Base-by-base conservation (phyloP, 2,113 vertebrate genomes). In the Xiphophorus couchianus region DNA sequence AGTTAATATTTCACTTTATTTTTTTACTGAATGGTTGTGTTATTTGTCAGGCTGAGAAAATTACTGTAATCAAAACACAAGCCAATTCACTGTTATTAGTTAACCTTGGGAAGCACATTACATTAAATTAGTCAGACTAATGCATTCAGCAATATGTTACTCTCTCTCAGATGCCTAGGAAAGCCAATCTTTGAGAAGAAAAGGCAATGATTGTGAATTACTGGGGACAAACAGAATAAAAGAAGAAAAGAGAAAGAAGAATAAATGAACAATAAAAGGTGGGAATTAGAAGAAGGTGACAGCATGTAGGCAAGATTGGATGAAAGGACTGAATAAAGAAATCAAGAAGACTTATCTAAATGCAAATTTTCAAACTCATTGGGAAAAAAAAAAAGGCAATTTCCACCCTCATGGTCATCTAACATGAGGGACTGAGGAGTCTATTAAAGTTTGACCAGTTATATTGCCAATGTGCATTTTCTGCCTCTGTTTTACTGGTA, bases 271-370 rank as follows among this genome's bases (percentile, higher is more conserved):
- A 5, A 64, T 61, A 58, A 69, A 71, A 81, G 30, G 63, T 76
- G 28, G 12, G 63, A 88, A 76, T 77, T 69, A 60, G 31, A 78
- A 77, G 35, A 77, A 64, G 74, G 33, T 37, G 31, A 37, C 19
- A 5, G 27, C 15, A 17, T 67, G 39, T n/a, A 37, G 28, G 58
- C 28, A 58, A 35, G 33, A 19, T 25, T 28, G 66, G 28, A 69
- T 54, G 65, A 77, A 61, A 73, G 42, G 28, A 76, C 35, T 51
- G n/a, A 54, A 71, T 80, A 65, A 73, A 75, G 44, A 75, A 87
- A 84, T 79, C 63, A 81, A 42, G 60, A 28, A 76, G 65, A 66
- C 73, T 82, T 81, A 83, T 86, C 73, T 78, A 85, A 83, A 86
- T 89, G 84, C 76, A 11, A 83, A 85, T 86, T 63, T 75, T 77